Conservation (phyloP, 2,888 invertebrate genomes). For the Synanthedon myopaeformis region DNA sequence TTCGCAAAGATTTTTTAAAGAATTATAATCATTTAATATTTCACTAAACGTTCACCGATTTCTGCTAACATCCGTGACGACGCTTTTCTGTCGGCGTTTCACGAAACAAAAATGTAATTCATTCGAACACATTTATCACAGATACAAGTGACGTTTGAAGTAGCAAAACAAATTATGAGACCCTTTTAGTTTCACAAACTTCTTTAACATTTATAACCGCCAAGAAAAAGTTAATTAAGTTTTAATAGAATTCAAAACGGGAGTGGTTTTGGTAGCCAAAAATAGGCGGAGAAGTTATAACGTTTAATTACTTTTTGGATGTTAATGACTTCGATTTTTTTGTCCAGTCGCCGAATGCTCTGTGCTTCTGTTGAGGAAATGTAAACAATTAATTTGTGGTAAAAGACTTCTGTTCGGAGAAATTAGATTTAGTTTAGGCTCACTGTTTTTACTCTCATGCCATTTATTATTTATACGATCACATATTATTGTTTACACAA, state of each 20-base stretch:
- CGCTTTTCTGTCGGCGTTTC: constrained; percentile 42
- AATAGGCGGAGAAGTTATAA: constrained; percentile 69
- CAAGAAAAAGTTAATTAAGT: constrained; percentile 68
- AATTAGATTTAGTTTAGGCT: constrained; percentile 1
- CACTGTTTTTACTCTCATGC: neutral
- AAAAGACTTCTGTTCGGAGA: constrained; percentile 6
- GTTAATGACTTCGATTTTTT: constrained; percentile 52
- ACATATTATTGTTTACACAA: too few species aligned
- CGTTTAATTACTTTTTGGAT: constrained; percentile 62
- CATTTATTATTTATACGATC: too few species aligned
- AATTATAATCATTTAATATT: constrained; percentile 11
- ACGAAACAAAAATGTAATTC: constrained; percentile 43
- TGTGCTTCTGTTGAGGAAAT: constrained; percentile 44
- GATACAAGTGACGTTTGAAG: constrained; percentile 64
- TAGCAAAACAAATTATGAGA: constrained; percentile 66
- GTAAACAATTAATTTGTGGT: constrained; percentile 44
- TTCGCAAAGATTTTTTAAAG: neutral
- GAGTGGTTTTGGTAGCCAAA: constrained; percentile 68
- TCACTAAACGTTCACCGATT: constrained; percentile 11
- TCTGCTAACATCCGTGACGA: constrained; percentile 20
- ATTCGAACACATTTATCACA: constrained; percentile 63
- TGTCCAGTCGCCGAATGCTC: constrained; percentile 10
- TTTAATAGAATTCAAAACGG: constrained; percentile 68
- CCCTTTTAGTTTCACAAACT: constrained; percentile 48
- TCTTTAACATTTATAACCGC: constrained; percentile 56